Base-by-base conservation (phyloP, 2,888 invertebrate species). In the Brachyopa scutellaris region DNA sequence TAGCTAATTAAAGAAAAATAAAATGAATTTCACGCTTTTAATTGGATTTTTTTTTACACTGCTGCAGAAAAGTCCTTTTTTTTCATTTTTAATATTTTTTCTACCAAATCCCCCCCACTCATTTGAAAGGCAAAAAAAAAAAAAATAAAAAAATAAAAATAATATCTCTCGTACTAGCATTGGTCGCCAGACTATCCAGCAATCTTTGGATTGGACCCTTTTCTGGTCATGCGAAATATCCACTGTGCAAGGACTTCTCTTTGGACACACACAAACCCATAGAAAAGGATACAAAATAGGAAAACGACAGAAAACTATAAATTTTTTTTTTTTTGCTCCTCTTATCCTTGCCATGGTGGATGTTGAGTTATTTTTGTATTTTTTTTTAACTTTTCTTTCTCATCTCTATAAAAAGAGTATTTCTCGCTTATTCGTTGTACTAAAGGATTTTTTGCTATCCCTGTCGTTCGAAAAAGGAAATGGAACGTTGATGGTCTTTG, bases 141-240 rank as follows among this genome's bases (percentile, higher is more conserved):
- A 47, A 38, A 57, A 17, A 47, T 36, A 31, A 55, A 38, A 55
- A 26, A 19, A 33, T 13, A 53, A 45, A 11, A 38, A 31, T 7
- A 33, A 40, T 31, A 33, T 45, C 59, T 19, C 72, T 66, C 59
- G 72, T 51, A 72, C 77, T 70, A 59, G 82, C 77, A 82, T 82
- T 82, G 82, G 82, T 77, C 55, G 82, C 53, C 49, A 59, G 66
- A 72, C 77, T 77, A 76, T 59, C 82, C 64, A 66, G 45, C 51
- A 76, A 49, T 64, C 76, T 59, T 82, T 61, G 70, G 77, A 72
- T 72, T 82, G 70, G 82, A 66, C 70, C 67, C 70, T 66, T 79
- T 76, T 72, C 77, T 82, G 82, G 77, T 82, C 82, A 82, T 82
- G 82, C 82, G 82, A 66, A 82, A 82, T 70, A 64, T 82, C 23